phyloP scores from a whole-genome alignment of 2,888 invertebrate species.

The Caenorhabditis sp. region DNA sequence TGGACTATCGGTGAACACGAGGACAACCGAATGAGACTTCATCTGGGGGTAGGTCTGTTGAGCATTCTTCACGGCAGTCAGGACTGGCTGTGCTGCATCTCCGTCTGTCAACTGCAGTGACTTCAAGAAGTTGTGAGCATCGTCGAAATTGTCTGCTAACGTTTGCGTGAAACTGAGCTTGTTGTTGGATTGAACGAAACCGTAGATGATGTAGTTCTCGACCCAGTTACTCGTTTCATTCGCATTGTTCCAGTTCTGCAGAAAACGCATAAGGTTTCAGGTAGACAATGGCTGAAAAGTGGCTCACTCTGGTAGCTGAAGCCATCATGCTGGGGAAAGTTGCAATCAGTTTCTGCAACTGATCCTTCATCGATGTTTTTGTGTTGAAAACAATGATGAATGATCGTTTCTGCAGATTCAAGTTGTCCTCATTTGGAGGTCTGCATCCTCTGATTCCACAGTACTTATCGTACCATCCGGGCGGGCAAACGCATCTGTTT shows the following conservation, averaged over 20 bases:
- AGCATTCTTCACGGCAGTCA: constrained; percentile 39
- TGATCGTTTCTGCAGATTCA: constrained; percentile 44
- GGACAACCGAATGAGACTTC: constrained; percentile 49
- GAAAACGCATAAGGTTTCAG: background rate
- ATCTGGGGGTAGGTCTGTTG: constrained; percentile 50
- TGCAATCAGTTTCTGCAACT: constrained; percentile 33
- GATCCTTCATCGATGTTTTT: constrained; percentile 46
- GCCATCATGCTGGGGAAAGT: constrained; percentile 31
- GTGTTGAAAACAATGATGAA: constrained; percentile 60
- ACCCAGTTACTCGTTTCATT: constrained; percentile 41
- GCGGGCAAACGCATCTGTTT: constrained; percentile 61
- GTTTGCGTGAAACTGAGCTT: background rate
- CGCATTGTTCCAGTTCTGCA: constrained; percentile 12
- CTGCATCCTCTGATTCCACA: constrained; percentile 66
- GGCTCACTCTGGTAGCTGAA: constrained; percentile 12
- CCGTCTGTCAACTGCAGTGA: constrained; percentile 26
- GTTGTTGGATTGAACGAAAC: constrained; percentile 24
- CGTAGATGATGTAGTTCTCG: constrained; percentile 56
- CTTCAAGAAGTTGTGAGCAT: constrained; percentile 18
- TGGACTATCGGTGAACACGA: constrained; percentile 50
- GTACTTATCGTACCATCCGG: constrained; percentile 63
- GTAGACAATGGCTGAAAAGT: too few relatives aligned
- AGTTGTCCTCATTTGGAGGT: constrained; percentile 58
- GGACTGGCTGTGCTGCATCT: constrained; percentile 48
- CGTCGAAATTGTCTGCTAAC: background rate